phyloP scores from a whole-genome alignment of 2,888 invertebrate species.

The Loripinus fragilis region DNA sequence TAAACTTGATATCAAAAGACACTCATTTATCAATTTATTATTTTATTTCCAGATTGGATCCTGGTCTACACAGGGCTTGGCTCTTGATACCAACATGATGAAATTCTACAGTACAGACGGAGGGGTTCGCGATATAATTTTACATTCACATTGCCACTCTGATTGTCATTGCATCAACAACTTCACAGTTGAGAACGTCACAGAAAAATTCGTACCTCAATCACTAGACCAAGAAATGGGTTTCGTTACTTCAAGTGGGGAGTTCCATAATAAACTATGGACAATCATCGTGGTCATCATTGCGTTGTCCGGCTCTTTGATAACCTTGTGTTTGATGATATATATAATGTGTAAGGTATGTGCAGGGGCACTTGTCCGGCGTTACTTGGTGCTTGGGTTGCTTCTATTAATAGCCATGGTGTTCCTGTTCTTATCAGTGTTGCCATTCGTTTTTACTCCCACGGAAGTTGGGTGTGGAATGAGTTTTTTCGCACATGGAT shows the following conservation, averaged over 20 bases:
- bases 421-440: slow-evolving; percentile 82
- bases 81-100: slow-evolving; percentile 41
- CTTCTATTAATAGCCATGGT: slow-evolving; percentile 83
- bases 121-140: slow-evolving; percentile 22
- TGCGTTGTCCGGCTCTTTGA: slow-evolving; percentile 91
- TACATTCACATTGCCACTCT: slow-evolving; percentile 45
- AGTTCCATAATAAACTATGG: slow-evolving; percentile 87
- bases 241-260: slow-evolving; percentile 58
- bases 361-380: slow-evolving; percentile 64
- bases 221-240: slow-evolving; percentile 50
- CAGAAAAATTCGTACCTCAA: neutral
- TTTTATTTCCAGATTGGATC: slow-evolving; percentile 62
- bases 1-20: too few species aligned
- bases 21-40: too few species aligned
- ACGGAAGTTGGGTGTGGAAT: slow-evolving; percentile 82
- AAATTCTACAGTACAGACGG: slow-evolving; percentile 60
- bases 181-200: slow-evolving; percentile 29
- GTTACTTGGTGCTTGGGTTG: slow-evolving; percentile 81
- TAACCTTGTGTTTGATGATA: slow-evolving; percentile 92
- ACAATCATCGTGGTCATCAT: slow-evolving; percentile 93
- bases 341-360: slow-evolving; percentile 93
- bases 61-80: slow-evolving; percentile 55
- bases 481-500: slow-evolving; percentile 82
- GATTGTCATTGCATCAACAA: slow-evolving; percentile 64
- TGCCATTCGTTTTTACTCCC: slow-evolving; percentile 83